These are phyloP conservation scores for Lethrus apterus DNA, from an alignment of 1,140 invertebrate species.

Conservation along the genomic window DNA sequence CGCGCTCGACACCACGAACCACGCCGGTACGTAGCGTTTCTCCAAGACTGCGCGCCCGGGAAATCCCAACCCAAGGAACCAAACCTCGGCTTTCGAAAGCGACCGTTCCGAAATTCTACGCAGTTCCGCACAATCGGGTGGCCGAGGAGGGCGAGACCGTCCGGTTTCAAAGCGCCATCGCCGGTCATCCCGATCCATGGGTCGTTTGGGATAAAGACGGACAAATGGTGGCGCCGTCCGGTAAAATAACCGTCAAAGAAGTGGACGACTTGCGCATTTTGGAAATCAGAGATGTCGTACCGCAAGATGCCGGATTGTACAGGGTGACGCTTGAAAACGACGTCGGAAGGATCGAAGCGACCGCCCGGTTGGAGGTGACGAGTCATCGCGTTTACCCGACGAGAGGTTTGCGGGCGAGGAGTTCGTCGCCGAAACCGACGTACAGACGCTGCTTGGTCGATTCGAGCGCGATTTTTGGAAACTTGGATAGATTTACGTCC, in stretches of 20 bases:
- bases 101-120: conserved; percentile 73
- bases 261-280: conserved; percentile 68
- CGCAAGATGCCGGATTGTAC: conserved; percentile 75
- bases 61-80: conserved; percentile 11
- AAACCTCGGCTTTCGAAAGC: conserved; percentile 18
- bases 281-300: conserved; percentile 67
- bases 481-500: conserved; percentile 50
- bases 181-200: conserved; percentile 69
- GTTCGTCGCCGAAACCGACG: conserved; percentile 38
- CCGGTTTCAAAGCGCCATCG: conserved; percentile 70
- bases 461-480: conserved; percentile 45
- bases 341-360: conserved; percentile 70
- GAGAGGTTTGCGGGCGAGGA: conserved; percentile 40
- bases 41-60: conserved; percentile 34
- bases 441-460: conserved; percentile 40
- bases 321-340: conserved; percentile 74
- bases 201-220: conserved; percentile 76
- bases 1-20: conserved; percentile 61
- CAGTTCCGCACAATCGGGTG: conserved; percentile 76
- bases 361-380: conserved; percentile 73
- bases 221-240: conserved; percentile 51
- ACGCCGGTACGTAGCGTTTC: conserved; percentile 64
- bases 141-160: conserved; percentile 76
- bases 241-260: conserved; percentile 62
- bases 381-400: conserved; percentile 44